Percentiles rank a stretch among this genome's conserved stretches.
phyloP scores from a whole-genome alignment of 2,113 vertebrate genomes.

The Mus spicilegus region DNA sequence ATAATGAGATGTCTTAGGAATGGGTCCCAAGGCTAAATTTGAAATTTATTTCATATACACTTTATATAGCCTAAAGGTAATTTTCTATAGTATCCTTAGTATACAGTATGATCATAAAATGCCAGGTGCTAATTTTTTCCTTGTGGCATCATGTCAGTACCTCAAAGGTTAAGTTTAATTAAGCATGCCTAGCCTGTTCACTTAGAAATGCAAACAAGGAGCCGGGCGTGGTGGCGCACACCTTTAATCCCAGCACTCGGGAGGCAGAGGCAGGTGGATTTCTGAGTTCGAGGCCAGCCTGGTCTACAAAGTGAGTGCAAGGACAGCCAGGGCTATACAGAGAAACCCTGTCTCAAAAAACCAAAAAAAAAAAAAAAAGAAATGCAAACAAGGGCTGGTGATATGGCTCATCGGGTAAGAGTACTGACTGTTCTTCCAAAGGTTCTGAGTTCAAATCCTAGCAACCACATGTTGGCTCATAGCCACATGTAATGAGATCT shows the following conservation, averaged over 20 bases:
- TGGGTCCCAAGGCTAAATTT: not conserved
- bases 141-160: not conserved
- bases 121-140: not conserved
- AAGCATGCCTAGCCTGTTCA: not conserved
- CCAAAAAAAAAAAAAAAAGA: not conserved
- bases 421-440: too few relatives aligned
- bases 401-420: too few relatives aligned
- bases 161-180: not conserved
- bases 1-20: not conserved
- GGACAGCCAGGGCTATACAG: too few relatives aligned
- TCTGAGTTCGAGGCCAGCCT: too few relatives aligned
- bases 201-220: conserved; percentile 4
- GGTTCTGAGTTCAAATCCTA: too few relatives aligned
- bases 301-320: too few relatives aligned
- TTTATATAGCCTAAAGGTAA: not conserved
- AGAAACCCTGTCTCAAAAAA: too few relatives aligned
- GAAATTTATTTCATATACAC: not conserved
- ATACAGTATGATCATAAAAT: not conserved
- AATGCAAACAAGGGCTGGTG: not conserved
- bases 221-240: too few relatives aligned
- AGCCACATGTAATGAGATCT: too few relatives aligned
- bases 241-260: too few relatives aligned
- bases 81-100: not conserved
- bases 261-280: too few relatives aligned
- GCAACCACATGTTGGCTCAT: too few relatives aligned